These are phyloP conservation scores for Fregetta grallaria DNA, from an alignment of 2,113 vertebrate species.

Conservation along the genomic window DNA sequence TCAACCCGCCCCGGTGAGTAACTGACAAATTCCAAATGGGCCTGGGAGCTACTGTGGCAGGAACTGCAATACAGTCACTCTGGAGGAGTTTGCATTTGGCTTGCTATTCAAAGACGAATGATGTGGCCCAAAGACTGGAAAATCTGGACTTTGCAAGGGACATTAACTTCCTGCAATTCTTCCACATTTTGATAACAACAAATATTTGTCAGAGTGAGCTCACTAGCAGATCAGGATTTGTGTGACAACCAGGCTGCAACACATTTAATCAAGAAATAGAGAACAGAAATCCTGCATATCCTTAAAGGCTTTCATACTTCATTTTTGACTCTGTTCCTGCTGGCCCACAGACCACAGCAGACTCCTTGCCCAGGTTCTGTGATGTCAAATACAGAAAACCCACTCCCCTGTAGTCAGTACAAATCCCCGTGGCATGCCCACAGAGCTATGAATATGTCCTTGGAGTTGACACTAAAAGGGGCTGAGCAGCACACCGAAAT, in stretches of 20 bases:
- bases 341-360: neutral
- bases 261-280: neutral
- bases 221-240: neutral
- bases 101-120: neutral
- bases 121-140: constrained; percentile 11
- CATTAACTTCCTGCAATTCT: constrained; percentile 5
- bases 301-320: neutral
- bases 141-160: constrained; percentile 30
- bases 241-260: neutral
- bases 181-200: neutral
- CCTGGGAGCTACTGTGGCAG: neutral
- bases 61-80: neutral
- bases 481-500: neutral
- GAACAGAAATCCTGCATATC: neutral
- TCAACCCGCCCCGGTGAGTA: neutral
- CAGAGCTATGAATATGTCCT: neutral
- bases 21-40: neutral
- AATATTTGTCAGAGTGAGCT: constrained; percentile 5
- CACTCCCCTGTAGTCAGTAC: neutral
- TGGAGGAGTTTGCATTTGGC: neutral
- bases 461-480: neutral
- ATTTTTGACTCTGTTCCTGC: neutral
- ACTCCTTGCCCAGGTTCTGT: neutral
- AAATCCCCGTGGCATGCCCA: neutral
- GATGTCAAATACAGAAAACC: neutral